These are phyloP conservation scores for Venustoraphidia nigricollis DNA, from an alignment of 2,888 invertebrate genomes.

Conservation along the genomic window DNA sequence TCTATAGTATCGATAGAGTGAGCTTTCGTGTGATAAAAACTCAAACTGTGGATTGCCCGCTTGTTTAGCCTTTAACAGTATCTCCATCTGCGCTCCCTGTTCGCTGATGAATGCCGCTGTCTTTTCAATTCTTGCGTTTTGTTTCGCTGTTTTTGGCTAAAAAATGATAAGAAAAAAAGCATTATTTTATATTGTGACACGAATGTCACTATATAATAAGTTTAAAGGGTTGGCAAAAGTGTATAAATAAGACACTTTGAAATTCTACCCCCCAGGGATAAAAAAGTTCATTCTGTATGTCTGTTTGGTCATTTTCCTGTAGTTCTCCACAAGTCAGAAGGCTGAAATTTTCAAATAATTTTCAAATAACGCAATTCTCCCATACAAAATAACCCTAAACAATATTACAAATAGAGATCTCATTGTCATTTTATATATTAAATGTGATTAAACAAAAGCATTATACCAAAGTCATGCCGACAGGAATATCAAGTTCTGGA, in stretches of 20 bases:
- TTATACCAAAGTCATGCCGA: slow-evolving; percentile 51
- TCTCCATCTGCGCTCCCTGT: slow-evolving; percentile 97
- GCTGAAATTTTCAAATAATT: too few species aligned
- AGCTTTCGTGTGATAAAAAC: slow-evolving; percentile 77
- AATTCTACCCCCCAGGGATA: neutral
- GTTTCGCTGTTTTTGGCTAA: slow-evolving; percentile 75
- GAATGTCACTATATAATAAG: neutral
- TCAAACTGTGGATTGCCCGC: slow-evolving; percentile 83
- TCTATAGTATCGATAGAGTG: slow-evolving; percentile 78
- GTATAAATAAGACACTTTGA: neutral
- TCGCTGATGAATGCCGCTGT: slow-evolving; percentile 77
- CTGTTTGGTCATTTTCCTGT: too few species aligned
- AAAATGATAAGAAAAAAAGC: slow-evolving; percentile 15
- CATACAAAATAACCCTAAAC: too few species aligned
- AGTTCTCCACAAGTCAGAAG: too few species aligned
- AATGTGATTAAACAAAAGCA: slow-evolving; percentile 14
- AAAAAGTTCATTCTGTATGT: too few species aligned
- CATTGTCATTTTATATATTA: too few species aligned
- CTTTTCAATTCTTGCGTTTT: slow-evolving; percentile 88
- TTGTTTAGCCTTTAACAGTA: slow-evolving; percentile 94
- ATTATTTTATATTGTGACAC: neutral
- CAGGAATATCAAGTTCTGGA: slow-evolving; percentile 57
- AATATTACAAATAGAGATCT: too few species aligned
- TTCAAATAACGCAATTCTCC: too few species aligned
- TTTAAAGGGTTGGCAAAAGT: neutral